These are phyloP conservation scores for Aplysina aerophoba DNA, from an alignment of 37 sponge, comb jelly and placozoan species.

Conservation along the genomic window DNA sequence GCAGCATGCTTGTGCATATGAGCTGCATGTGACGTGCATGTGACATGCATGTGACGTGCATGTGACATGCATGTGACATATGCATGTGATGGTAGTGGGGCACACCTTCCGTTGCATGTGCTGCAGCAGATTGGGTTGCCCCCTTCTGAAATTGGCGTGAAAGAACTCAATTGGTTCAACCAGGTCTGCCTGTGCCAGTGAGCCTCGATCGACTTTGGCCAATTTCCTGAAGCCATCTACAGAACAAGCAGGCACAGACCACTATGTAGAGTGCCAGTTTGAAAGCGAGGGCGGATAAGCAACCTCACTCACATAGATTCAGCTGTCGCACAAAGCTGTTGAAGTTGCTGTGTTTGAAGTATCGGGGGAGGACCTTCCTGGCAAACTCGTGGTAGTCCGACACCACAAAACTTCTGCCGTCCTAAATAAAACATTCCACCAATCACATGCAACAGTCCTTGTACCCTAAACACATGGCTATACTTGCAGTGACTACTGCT, in stretches of 20 bases:
- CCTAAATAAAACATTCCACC: constrained; percentile 31
- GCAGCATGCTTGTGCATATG: too few relatives aligned
- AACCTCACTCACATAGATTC: constrained; percentile 86
- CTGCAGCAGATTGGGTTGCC: constrained; percentile 83
- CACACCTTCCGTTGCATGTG: constrained; percentile 91
- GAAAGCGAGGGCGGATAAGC: background rate
- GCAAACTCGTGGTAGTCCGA: constrained; percentile 80
- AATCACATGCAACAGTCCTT: too few relatives aligned
- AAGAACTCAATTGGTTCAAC: constrained; percentile 85
- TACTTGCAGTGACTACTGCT: too few relatives aligned
- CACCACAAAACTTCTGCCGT: constrained; percentile 91
- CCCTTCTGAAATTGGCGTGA: constrained; percentile 88
- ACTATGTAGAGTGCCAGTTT: background rate
- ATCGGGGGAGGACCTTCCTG: constrained; percentile 84
- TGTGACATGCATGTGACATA: too few relatives aligned
- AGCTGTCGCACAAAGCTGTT: constrained; percentile 98
- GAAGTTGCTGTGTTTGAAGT: constrained; percentile 99
- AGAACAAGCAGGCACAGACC: background rate
- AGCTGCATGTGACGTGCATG: too few relatives aligned
- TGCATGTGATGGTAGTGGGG: too few relatives aligned
- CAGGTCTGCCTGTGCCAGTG: constrained; percentile 46
- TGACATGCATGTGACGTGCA: background rate
- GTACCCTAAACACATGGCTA: too few relatives aligned
- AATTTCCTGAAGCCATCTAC: constrained; percentile 97
- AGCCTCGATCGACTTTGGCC: constrained; percentile 75